Evolutionary conservation across 2,888 invertebrate genomes (phyloP).

Genomic region (Didymodactylos carnosus): DNA sequence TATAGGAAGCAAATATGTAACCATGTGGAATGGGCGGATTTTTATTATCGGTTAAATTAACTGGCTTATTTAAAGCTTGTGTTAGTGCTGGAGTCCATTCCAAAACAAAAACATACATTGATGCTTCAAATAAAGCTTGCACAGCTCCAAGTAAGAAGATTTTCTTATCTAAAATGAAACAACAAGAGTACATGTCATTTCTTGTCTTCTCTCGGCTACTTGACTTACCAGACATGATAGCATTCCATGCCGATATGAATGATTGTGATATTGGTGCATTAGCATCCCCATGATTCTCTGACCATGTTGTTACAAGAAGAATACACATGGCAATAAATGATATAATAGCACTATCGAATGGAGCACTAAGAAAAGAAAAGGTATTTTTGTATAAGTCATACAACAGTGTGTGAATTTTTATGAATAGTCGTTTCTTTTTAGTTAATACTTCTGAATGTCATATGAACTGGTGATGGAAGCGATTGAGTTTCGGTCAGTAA

Average conservation of each 20-base stretch:
- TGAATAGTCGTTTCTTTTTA: neutral
- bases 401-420: too few species aligned
- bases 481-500: too few species aligned
- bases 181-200: too few species aligned
- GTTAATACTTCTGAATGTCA: too few species aligned
- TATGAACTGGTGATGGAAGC: too few species aligned
- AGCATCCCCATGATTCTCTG: conserved; percentile 31
- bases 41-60: neutral
- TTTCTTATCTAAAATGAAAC: conserved; percentile 36
- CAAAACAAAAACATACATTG: conserved; percentile 40
- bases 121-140: conserved; percentile 39
- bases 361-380: conserved; percentile 23
- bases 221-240: conserved; percentile 23
- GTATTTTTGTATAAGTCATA: neutral
- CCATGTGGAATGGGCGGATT: conserved; percentile 35
- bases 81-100: conserved; percentile 39
- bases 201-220: neutral
- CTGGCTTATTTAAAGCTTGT: conserved; percentile 14
- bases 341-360: conserved; percentile 29
- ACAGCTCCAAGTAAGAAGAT: conserved; percentile 37
- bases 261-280: conserved; percentile 20
- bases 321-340: conserved; percentile 25
- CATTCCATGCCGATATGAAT: conserved; percentile 20
- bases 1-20: conserved; percentile 37
- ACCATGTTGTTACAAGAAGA: conserved; percentile 26